phyloP scores from a whole-genome alignment of 2,888 invertebrate species.

The Plagiodera versicolora region DNA sequence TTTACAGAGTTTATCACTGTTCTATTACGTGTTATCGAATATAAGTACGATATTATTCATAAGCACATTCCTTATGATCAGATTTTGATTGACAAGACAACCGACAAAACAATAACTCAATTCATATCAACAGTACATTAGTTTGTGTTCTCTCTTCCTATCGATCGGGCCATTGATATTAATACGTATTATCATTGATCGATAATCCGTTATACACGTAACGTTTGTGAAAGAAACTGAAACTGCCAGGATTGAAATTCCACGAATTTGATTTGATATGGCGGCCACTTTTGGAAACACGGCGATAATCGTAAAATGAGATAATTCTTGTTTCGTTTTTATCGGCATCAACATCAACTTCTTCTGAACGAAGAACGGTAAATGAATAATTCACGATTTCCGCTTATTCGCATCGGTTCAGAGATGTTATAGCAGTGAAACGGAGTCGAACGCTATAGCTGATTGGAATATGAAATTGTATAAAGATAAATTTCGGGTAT shows the following conservation, averaged over 20 bases:
- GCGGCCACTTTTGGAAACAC: not conserved
- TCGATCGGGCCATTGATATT: too few relatives aligned
- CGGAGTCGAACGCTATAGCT: not conserved
- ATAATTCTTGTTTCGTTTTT: not conserved
- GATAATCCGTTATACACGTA: too few relatives aligned
- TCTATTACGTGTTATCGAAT: too few relatives aligned
- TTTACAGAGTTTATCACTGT: too few relatives aligned
- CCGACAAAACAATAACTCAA: too few relatives aligned
- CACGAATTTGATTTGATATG: not conserved
- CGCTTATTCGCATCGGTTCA: not conserved
- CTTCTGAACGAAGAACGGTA: slow-evolving; percentile 19
- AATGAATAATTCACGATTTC: slow-evolving; percentile 19
- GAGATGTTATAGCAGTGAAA: not conserved
- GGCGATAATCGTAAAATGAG: not conserved
- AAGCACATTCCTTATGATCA: too few relatives aligned
- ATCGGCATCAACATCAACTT: slow-evolving; percentile 7
- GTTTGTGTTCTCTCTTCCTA: too few relatives aligned
- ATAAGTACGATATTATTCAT: too few relatives aligned
- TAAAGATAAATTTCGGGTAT: not conserved
- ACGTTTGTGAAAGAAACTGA: too few relatives aligned
- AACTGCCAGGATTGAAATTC: not conserved
- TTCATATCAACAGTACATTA: too few relatives aligned
- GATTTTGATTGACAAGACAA: too few relatives aligned
- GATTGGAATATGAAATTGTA: not conserved
- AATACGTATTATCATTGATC: too few relatives aligned